Conservation (phyloP, 2,113 vertebrate species). For the Lipotes vexillifer region DNA sequence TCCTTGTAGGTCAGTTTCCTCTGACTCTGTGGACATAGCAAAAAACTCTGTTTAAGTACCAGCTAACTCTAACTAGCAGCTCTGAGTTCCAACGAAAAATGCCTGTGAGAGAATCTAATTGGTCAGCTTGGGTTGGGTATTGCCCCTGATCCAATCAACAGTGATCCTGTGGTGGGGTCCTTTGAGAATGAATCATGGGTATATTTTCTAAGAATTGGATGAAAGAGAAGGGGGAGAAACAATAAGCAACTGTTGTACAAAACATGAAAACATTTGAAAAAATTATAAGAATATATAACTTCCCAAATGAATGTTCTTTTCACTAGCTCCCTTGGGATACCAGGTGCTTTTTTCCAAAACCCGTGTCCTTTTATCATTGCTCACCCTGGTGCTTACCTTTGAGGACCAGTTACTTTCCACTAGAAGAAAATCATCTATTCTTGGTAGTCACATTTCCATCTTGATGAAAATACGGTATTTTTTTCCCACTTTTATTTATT, state of each 20-base stretch:
- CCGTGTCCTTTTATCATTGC: too few species aligned
- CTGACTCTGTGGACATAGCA: not conserved
- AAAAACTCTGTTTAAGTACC: not conserved
- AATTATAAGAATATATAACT: not conserved
- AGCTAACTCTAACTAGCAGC: not conserved
- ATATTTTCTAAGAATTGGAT: not conserved
- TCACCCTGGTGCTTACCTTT: not conserved
- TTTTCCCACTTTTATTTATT: not conserved
- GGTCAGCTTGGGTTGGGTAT: not conserved
- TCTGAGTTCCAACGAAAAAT: not conserved
- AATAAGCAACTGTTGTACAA: not conserved
- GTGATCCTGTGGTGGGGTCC: not conserved
- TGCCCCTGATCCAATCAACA: not conserved
- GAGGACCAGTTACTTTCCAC: not conserved
- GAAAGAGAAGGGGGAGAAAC: not conserved
- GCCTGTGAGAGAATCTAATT: not conserved
- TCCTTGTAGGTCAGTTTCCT: not conserved
- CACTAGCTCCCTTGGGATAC: not conserved
- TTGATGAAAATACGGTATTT: not conserved
- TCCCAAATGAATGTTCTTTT: not conserved
- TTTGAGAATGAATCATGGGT: not conserved
- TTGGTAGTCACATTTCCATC: not conserved
- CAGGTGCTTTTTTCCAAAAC: not conserved
- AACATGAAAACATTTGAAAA: not conserved
- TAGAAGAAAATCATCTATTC: not conserved